phyloP scores from a whole-genome alignment of 2,797 vertebrate genomes.

The Potorous gilbertii region DNA sequence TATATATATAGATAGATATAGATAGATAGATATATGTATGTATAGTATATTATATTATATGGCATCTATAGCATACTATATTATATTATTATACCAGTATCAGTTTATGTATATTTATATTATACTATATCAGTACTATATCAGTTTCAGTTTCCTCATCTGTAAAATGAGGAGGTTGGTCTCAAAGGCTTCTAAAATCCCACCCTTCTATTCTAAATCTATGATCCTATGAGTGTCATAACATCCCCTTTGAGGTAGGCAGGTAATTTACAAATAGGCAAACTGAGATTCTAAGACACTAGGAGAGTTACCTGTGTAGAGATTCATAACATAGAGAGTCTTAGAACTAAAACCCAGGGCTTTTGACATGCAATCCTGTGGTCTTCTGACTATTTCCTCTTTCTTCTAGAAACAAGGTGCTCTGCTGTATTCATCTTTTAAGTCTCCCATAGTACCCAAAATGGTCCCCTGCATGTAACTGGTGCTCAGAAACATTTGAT shows the following conservation, averaged over 20 bases:
- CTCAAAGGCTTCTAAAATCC: not conserved
- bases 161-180: not conserved
- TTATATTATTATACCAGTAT: no score
- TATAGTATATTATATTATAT: no score
- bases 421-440: not conserved
- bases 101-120: no score
- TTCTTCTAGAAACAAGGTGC: not conserved
- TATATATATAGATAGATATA: no score
- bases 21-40: no score
- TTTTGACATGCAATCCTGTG: not conserved
- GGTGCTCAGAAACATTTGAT: not conserved
- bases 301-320: conserved; percentile 8
- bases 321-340: not conserved
- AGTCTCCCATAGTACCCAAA: not conserved
- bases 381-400: not conserved
- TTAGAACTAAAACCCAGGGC: not conserved
- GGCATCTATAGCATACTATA: no score
- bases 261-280: not conserved
- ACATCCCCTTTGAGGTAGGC: not conserved
- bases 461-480: not conserved
- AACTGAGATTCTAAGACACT: conserved; percentile 2
- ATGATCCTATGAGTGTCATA: not conserved
- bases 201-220: not conserved
- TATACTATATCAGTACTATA: no score
- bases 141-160: no score